A percentile compares a stretch with the other conserved stretches of the same genome.
Evolutionary conservation across 2,888 invertebrate species (phyloP).

Genomic region (Microplitis manilae): DNA sequence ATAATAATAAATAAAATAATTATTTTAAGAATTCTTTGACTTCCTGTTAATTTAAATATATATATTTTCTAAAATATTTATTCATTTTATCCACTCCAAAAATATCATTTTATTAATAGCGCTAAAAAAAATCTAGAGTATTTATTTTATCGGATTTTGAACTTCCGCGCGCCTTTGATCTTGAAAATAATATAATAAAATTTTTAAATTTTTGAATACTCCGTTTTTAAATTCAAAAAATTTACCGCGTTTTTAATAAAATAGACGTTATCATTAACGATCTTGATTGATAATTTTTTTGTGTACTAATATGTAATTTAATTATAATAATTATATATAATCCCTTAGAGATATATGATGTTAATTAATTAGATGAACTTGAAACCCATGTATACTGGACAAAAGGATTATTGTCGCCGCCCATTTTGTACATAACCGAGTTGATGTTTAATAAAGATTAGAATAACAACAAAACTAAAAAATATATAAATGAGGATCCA

Average conservation of each 20-base stretch:
- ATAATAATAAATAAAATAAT: background rate
- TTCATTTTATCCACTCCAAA: background rate
- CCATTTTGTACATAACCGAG: conserved; percentile 9
- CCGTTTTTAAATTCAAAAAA: too few species aligned
- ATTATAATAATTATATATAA: background rate
- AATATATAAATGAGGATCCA: background rate
- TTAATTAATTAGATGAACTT: background rate
- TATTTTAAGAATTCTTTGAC: background rate
- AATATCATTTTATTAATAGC: background rate
- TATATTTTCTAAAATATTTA: background rate
- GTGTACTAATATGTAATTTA: background rate
- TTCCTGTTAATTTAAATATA: background rate
- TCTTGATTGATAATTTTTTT: too few species aligned
- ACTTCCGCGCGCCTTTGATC: background rate
- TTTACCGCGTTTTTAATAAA: too few species aligned
- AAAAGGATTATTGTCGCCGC: conserved; percentile 10
- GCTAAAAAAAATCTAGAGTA: background rate
- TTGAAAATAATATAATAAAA: background rate
- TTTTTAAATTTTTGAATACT: too few species aligned
- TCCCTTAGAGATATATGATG: background rate
- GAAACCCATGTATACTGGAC: background rate
- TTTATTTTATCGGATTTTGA: conserved; percentile 1
- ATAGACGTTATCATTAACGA: too few species aligned
- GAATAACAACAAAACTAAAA: background rate
- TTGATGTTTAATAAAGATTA: background rate